phyloP scores from a whole-genome alignment of 2,113 vertebrate genomes.

The Barbus barbus region DNA sequence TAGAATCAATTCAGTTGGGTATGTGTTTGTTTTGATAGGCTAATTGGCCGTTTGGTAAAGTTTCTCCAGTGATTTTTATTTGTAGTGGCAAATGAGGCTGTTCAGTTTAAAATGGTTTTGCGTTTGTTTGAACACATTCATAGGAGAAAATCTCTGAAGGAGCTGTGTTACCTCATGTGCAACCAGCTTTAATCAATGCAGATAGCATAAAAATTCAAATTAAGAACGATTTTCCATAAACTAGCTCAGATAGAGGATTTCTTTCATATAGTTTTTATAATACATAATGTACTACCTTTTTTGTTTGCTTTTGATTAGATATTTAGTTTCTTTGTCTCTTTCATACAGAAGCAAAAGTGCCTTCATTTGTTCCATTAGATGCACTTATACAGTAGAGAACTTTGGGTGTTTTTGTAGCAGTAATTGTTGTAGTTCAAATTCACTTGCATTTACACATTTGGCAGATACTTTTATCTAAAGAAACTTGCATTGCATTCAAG shows the following conservation, averaged over 20 bases:
- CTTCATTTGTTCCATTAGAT: conserved; percentile 69
- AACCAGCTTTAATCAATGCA: neutral
- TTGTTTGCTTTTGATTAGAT: conserved; percentile 9
- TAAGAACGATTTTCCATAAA: neutral
- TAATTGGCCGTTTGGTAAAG: neutral
- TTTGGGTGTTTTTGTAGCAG: conserved; percentile 52
- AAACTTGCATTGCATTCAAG: neutral
- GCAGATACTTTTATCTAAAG: neutral
- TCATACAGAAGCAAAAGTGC: conserved; percentile 60
- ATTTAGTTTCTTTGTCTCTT: conserved; percentile 33
- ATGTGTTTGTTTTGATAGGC: neutral
- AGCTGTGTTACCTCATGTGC: neutral
- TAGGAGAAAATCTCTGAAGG: neutral
- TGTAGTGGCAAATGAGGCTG: neutral
- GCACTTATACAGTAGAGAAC: conserved; percentile 59
- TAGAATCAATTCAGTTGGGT: neutral
- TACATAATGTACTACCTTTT: neutral
- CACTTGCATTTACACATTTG: neutral
- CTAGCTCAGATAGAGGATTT: neutral
- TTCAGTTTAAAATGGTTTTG: neutral
- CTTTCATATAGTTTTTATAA: neutral
- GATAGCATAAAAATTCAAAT: neutral
- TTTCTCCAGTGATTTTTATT: neutral
- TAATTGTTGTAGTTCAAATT: conserved; percentile 5
- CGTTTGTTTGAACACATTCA: neutral